phyloP scores from a whole-genome alignment of 37 sponge, comb jelly and placozoan genomes.

The Aphrocallistes beatrix region DNA sequence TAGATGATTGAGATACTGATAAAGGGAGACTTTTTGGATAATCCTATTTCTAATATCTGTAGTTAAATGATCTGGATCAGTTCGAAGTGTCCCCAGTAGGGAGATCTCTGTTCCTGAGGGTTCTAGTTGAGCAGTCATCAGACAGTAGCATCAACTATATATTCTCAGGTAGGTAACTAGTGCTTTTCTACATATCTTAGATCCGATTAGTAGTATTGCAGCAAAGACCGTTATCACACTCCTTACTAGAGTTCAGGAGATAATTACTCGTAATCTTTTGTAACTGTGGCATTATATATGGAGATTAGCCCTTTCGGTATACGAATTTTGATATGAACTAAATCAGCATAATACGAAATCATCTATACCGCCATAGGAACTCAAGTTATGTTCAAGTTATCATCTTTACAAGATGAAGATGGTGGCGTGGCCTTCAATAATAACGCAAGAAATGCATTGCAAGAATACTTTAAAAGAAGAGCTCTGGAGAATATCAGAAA shows the following conservation, averaged over 20 bases:
- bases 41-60: not conserved
- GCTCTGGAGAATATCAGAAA: constrained; percentile 3
- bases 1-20: no score
- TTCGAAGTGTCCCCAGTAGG: not conserved
- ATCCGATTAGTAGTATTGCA: not conserved
- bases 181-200: not conserved
- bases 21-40: no score
- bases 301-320: no score
- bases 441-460: not conserved
- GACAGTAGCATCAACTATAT: not conserved
- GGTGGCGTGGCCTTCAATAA: not conserved
- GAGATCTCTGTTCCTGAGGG: not conserved
- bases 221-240: no score
- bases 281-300: no score
- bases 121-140: not conserved
- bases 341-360: no score
- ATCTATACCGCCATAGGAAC: no score
- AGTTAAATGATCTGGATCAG: not conserved
- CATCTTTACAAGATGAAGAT: not conserved
- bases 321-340: no score
- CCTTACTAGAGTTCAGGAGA: no score
- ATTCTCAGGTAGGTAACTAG: not conserved
- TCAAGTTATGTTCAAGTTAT: not conserved
- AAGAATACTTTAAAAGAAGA: not conserved
- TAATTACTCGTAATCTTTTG: no score